These are phyloP conservation scores for Drosophila lacicola DNA, from an alignment of 2,888 invertebrate genomes.

Conservation along the genomic window DNA sequence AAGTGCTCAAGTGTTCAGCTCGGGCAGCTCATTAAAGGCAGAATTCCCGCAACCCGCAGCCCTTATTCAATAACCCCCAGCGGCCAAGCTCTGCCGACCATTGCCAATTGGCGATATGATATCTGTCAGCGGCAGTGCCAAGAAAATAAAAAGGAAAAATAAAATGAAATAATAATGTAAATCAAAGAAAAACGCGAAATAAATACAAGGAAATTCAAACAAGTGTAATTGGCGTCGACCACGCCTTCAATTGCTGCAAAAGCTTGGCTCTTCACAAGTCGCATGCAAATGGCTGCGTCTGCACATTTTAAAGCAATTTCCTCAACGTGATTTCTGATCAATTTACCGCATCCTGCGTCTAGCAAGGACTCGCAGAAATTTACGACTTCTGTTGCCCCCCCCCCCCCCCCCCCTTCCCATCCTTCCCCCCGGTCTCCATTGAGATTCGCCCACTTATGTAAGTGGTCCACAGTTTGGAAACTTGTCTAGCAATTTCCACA, in stretches of 20 bases:
- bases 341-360: constrained; percentile 43
- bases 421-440: too few species aligned
- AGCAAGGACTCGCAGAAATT: constrained; percentile 31
- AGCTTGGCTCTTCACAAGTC: constrained; percentile 14
- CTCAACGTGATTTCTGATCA: constrained; percentile 65
- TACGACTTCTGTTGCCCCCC: constrained; percentile 30
- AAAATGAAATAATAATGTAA: constrained; percentile 24
- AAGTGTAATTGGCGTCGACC: constrained; percentile 69
- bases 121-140: constrained; percentile 41
- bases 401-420: too few species aligned
- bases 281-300: constrained; percentile 40
- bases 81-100: background rate
- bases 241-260: background rate
- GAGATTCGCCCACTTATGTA: constrained; percentile 46
- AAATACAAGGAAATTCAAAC: constrained; percentile 58
- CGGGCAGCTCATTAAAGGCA: constrained; percentile 63
- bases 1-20: constrained; percentile 44
- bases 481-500: constrained; percentile 39
- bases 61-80: background rate
- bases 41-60: constrained; percentile 21
- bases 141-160: background rate
- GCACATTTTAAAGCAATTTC: constrained; percentile 64
- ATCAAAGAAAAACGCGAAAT: constrained; percentile 23
- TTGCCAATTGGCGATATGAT: constrained; percentile 28
- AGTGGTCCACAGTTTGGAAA: constrained; percentile 32